Conservation (phyloP, 2,797 vertebrate genomes). For the Oreonectes daqikongensis region DNA sequence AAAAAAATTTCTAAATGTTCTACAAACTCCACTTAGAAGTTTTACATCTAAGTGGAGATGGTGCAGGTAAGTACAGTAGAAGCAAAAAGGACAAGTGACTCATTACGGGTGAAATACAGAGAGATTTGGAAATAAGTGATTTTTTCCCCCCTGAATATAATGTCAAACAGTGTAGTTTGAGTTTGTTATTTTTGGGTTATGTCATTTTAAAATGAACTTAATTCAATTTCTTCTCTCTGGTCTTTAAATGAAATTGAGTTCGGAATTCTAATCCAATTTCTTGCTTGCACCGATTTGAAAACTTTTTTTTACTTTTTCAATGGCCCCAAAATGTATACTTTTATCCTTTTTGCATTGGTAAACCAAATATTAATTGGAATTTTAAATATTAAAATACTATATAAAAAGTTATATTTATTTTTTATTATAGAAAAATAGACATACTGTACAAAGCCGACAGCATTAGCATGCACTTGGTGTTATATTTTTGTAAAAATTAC, state of each 20-base stretch:
- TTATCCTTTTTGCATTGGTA: too few species aligned
- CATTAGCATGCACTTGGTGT: too few species aligned
- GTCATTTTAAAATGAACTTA: background rate
- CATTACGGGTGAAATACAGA: background rate
- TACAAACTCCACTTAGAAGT: too few species aligned
- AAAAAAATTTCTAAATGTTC: too few species aligned
- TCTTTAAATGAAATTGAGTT: background rate
- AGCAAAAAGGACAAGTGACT: conserved; percentile 27
- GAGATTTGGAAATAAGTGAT: background rate
- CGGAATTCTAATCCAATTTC: background rate
- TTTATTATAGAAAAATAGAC: too few species aligned
- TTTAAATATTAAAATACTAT: too few species aligned
- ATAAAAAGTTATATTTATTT: too few species aligned
- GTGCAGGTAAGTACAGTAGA: conserved; percentile 2
- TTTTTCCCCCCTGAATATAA: background rate
- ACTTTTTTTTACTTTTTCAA: background rate
- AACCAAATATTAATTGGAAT: too few species aligned
- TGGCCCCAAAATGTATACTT: too few species aligned
- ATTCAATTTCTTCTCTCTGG: background rate
- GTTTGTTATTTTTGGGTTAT: background rate
- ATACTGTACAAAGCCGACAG: too few species aligned
- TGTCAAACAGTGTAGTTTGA: background rate
- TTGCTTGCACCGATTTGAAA: background rate
- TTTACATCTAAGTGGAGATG: conserved; percentile 26
- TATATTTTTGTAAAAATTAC: too few species aligned